These are phyloP conservation scores for Baryphthengus martii DNA, from an alignment of 2,113 vertebrate genomes.

Conservation along the genomic window DNA sequence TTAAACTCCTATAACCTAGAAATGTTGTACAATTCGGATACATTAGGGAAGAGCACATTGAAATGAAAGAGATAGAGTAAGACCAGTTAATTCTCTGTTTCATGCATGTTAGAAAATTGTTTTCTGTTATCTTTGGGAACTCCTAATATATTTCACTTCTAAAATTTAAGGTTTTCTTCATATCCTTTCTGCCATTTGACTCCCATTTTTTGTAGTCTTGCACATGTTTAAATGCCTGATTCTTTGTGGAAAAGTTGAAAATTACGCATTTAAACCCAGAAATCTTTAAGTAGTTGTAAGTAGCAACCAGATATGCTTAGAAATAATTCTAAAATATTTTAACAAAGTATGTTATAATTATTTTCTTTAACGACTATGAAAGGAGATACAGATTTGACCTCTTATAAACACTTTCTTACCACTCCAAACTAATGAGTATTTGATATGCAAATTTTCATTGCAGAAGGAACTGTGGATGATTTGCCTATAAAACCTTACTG, in stretches of 20 bases:
- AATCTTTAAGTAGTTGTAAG: background rate
- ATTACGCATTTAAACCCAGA: background rate
- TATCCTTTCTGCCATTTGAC: background rate
- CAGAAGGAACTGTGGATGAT: background rate
- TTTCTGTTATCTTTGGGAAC: background rate
- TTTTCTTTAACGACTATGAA: background rate
- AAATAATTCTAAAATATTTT: too few relatives aligned
- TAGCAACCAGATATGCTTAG: background rate
- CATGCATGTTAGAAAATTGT: background rate
- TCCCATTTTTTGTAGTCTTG: background rate
- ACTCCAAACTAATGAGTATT: background rate
- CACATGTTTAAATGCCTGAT: background rate
- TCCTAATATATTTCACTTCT: background rate
- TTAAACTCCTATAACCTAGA: background rate
- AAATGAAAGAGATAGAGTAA: background rate
- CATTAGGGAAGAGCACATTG: background rate
- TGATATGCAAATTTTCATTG: background rate
- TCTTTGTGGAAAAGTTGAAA: background rate
- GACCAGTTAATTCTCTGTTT: background rate
- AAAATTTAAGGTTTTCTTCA: background rate
- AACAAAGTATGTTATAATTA: background rate
- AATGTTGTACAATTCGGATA: background rate
- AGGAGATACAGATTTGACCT: background rate
- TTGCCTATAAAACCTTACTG: background rate
- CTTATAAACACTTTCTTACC: background rate